phyloP scores from a whole-genome alignment of 2,113 vertebrate genomes.

The Prunella fulvescens region DNA sequence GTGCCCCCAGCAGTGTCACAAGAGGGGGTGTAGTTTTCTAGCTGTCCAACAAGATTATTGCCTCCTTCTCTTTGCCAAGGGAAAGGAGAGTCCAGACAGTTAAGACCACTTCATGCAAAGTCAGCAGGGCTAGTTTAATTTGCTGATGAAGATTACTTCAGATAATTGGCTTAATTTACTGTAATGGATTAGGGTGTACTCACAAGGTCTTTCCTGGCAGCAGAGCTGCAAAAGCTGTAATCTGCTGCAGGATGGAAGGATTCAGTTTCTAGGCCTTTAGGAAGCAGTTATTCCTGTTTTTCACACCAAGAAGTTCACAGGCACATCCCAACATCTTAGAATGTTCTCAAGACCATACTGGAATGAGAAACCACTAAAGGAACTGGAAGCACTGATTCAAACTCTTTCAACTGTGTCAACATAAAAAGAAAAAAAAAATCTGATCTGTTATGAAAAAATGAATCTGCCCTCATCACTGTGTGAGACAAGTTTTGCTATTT shows the following conservation, averaged over 20 bases:
- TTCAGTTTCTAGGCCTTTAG: background rate
- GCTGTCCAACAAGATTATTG: background rate
- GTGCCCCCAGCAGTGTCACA: background rate
- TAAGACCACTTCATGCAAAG: background rate
- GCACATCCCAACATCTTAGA: background rate
- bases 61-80: background rate
- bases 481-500: background rate
- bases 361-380: background rate
- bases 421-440: background rate
- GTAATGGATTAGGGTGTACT: slow-evolving; percentile 1
- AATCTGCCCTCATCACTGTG: background rate
- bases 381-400: background rate
- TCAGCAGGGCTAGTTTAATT: background rate
- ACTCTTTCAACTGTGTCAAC: background rate
- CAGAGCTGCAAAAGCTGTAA: background rate
- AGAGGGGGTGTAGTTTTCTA: background rate
- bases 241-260: background rate
- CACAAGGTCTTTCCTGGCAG: background rate
- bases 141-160: background rate
- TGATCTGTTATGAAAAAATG: background rate
- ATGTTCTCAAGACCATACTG: background rate
- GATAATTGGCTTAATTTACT: slow-evolving; percentile 12
- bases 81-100: background rate
- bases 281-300: background rate
- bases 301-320: background rate